These are phyloP conservation scores for Cyprinodon tularosa DNA, from an alignment of 2,113 vertebrate genomes.

Conservation along the genomic window DNA sequence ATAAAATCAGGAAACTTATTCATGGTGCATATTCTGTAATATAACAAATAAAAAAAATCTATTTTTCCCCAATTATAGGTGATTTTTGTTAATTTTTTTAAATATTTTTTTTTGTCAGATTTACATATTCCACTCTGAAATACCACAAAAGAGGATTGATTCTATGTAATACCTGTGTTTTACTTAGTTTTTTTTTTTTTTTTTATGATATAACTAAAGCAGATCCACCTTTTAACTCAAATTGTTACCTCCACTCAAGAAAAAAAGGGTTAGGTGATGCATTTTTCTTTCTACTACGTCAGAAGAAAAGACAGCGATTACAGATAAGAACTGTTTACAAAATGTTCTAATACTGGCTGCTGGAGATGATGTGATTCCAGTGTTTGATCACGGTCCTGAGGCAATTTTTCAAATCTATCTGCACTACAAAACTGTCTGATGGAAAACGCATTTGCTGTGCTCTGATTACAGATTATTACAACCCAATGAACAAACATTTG, in stretches of 20 bases:
- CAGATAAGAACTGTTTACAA: constrained; percentile 75
- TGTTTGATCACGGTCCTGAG: constrained; percentile 72
- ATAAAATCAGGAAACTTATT: not conserved
- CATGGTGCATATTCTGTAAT: not conserved
- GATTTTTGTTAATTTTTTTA: too few relatives aligned
- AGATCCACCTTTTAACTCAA: constrained; percentile 32
- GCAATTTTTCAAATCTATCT: constrained; percentile 72
- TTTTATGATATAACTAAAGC: not conserved
- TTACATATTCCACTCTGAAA: not conserved
- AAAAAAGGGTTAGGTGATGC: constrained; percentile 33
- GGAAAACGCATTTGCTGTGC: constrained; percentile 71
- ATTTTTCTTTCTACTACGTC: constrained; percentile 54
- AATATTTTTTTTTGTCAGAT: too few relatives aligned
- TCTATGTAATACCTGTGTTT: not conserved
- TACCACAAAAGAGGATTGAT: not conserved
- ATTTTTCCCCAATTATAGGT: too few relatives aligned
- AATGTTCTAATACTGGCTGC: constrained; percentile 69
- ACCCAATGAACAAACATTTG: constrained; percentile 77
- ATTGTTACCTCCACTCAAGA: constrained; percentile 38
- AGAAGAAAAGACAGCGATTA: constrained; percentile 58
- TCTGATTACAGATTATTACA: constrained; percentile 77
- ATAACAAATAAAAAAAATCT: too few relatives aligned
- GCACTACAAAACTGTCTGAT: constrained; percentile 69
- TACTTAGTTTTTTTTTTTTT: constrained; percentile 5
- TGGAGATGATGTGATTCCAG: constrained; percentile 67